Percentiles rank a stretch among this genome's conserved stretches.
Evolutionary conservation across 2,113 vertebrate species (phyloP).

Genomic region (Ochotona princeps): DNA sequence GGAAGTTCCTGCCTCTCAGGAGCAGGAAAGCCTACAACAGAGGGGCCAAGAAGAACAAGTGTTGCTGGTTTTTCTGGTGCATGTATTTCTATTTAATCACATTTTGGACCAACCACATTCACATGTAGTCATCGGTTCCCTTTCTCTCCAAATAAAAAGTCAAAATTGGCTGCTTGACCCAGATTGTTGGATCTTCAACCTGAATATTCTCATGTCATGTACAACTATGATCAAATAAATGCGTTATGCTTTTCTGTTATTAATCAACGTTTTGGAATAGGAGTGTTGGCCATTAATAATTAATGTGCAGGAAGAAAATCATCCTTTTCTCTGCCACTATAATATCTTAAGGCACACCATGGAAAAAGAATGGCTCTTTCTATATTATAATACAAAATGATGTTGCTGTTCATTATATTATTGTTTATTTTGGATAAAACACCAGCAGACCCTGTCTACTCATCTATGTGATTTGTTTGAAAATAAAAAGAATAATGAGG

Average conservation of each 20-base stretch:
- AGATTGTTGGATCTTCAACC: background rate
- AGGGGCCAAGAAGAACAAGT: background rate
- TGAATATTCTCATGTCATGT: background rate
- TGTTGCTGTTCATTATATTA: background rate
- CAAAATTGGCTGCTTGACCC: background rate
- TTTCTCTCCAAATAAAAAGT: background rate
- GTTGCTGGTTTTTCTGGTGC: background rate
- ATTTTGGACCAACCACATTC: background rate
- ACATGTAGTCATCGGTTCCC: background rate
- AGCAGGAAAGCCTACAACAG: background rate
- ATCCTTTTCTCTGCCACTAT: background rate
- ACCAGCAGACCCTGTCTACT: background rate
- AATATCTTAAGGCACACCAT: background rate
- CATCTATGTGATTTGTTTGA: background rate
- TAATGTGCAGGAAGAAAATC: background rate
- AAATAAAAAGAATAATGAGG: constrained; percentile 4
- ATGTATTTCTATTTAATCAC: no score
- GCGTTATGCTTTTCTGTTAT: background rate
- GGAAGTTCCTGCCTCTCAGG: background rate
- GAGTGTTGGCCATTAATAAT: no score
- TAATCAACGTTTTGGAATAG: background rate
- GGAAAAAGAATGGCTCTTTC: background rate
- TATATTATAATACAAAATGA: background rate
- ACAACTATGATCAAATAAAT: background rate
- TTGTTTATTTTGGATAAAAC: background rate